Evolutionary conservation across 2,888 invertebrate species (phyloP).

Genomic region (Eilema sororculum): DNA sequence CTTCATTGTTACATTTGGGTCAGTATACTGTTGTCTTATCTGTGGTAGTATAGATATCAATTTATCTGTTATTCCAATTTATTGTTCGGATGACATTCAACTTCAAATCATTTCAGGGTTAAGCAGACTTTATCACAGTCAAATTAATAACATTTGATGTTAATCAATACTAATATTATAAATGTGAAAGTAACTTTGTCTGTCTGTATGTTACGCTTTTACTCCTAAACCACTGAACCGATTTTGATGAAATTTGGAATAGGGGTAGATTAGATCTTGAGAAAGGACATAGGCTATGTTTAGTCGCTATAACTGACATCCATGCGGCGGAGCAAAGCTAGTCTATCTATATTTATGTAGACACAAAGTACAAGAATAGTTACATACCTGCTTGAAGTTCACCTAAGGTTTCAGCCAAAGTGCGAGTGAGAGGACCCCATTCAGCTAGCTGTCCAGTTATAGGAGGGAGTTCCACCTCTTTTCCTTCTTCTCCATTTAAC

Average conservation of each 20-base stretch:
- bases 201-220: no score
- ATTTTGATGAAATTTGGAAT: no score
- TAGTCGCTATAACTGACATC: no score
- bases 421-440: conserved; percentile 90
- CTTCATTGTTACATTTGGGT: neutral
- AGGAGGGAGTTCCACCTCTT: conserved; percentile 87
- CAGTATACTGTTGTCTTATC: neutral
- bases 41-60: no score
- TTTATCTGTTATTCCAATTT: neutral
- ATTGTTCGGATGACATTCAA: neutral
- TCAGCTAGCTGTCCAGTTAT: conserved; percentile 90
- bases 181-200: no score
- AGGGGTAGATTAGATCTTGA: no score
- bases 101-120: conserved; percentile 1
- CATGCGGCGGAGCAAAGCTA: no score
- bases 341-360: neutral
- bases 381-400: conserved; percentile 88
- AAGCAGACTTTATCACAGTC: neutral
- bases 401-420: conserved; percentile 90
- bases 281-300: no score
- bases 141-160: neutral
- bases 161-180: no score
- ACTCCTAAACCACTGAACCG: no score
- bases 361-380: neutral
- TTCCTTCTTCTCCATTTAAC: conserved; percentile 75